Base-by-base conservation (phyloP, 2,113 vertebrate species). In the Mastomys natalensis region DNA sequence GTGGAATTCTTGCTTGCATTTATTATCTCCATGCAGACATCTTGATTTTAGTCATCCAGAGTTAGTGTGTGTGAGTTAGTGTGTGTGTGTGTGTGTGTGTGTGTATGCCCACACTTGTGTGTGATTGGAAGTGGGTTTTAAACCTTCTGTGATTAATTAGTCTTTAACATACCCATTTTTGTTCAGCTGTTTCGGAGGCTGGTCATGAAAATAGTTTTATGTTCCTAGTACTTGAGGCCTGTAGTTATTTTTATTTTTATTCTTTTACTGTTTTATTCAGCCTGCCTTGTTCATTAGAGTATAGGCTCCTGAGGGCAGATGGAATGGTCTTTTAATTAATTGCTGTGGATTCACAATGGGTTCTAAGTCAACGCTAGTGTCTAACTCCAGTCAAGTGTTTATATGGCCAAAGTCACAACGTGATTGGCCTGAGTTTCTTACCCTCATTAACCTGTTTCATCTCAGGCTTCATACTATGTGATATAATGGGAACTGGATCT, bases 291-390 rank as follows among this genome's bases (percentile, higher is more conserved):
- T 95, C 94, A 87, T 82, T 92, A 94, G 92, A 97, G 73, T 96
- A 73, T 82, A 93, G 93, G 95, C 81, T 96, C 96, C 95, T 91
- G 91, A 95, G 93, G 97, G 96, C 78, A 97, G 86, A 19, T 87
- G 89, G 92, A 93, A 95, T 89, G 92, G 81, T 87, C 94, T 98
- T 95, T 95, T 89, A 95, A 93, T 97, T 96, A 97, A 96, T 85
- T 95, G 95, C 76, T 55, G 37, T 78, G 77, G 94, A 88, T 92
- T 82, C 86, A 78, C 68, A 88, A 68, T 92, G 88, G 94, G n/a
- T 95, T 95, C 94, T 89, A 94, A 95, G 90, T 94, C 96, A 96
- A 87, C 21, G 80, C 80, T 89, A 72, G 81, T 95, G 84, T 97
- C 95, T 95, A 78, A 94, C 93, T 94, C 90, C 76, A 88, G 91